Base-by-base conservation (phyloP, 37 sponge, comb jelly and placozoan genomes). In the Cliona cf. orientalis region DNA sequence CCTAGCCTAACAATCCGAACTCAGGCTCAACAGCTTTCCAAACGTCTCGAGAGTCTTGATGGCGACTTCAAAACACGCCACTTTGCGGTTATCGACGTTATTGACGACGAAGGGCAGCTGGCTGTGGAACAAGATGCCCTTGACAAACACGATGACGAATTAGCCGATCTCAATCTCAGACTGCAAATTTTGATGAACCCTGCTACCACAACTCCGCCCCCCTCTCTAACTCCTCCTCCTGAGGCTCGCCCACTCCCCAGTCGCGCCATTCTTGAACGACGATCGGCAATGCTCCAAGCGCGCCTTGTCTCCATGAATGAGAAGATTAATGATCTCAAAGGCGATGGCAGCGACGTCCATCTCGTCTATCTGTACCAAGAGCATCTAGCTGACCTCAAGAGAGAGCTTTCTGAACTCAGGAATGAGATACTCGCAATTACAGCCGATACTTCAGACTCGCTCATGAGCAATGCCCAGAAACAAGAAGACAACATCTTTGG, bases 371-470 rank as follows among this genome's bases (percentile, higher is more conserved):
- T 59, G 44, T 81, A 55, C 41, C 72, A 81, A 37, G 82, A 81
- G 33, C 62, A 81, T 28, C 58, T 71, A 21, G 41, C 42, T 22
- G 82, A 81, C 41, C 63, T 58, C 11, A 81, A 81, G 72, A 81
- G 59, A 37, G 82, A 69, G 17, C 71, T 81, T 42, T 40, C 71
- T 58, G 72, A 40, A 57, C 71, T 71, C 70, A 39, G 60, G 22
- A 66, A 66, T 36, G 72, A 71, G 33, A 49, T 82, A 42, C 37
- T 71, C 39, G 22, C 59, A 17, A 44, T 71, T 46, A 45, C 46
- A 25, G 53, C 53, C 3, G 72, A 71, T 25, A 28, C 17, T 39
- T 38, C 61, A 40, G 77, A 66, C 55, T 36, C 45, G 11, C 53
- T 65, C 45, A 45, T 74, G 56, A 55, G 58, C 33, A 46, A 74